Percentiles rank a stretch among this genome's conserved stretches.
These are phyloP conservation scores for Cataglyphis altisquamis DNA, from an alignment of 2,888 invertebrate genomes.

Conservation along the genomic window DNA sequence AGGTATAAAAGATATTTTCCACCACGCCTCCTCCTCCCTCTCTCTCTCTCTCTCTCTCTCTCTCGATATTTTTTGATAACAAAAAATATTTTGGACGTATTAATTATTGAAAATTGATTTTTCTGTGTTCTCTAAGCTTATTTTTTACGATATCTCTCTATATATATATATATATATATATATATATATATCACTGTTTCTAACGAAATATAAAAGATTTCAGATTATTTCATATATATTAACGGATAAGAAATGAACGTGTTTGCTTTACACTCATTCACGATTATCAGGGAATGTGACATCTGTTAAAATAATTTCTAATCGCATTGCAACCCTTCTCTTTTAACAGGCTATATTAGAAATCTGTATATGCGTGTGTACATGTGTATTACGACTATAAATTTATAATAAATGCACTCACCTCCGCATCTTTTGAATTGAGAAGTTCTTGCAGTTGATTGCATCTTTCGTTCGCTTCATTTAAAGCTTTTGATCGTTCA, in stretches of 20 bases:
- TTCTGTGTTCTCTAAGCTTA: neutral
- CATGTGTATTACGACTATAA: neutral
- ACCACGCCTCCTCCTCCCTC: too few relatives aligned
- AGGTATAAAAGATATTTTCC: neutral
- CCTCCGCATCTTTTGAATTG: slow-evolving; percentile 84
- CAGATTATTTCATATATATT: slow-evolving; percentile 55
- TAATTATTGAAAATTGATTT: neutral
- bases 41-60: too few relatives aligned
- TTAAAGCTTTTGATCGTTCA: slow-evolving; percentile 79
- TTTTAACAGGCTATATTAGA: slow-evolving; percentile 73
- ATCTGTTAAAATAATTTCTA: slow-evolving; percentile 83
- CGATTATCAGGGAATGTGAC: slow-evolving; percentile 82
- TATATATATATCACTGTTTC: neutral
- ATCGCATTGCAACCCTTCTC: slow-evolving; percentile 71
- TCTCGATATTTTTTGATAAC: neutral
- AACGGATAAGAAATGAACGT: slow-evolving; percentile 78
- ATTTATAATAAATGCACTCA: slow-evolving; percentile 67
- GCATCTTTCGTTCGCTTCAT: slow-evolving; percentile 82
- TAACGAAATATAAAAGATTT: slow-evolving; percentile 60
- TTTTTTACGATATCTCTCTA: slow-evolving; percentile 48
- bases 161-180: too few relatives aligned
- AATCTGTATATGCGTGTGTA: slow-evolving; percentile 59
- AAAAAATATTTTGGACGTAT: neutral
- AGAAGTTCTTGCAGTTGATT: slow-evolving; percentile 82
- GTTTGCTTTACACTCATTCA: slow-evolving; percentile 83